A percentile compares a stretch with the other conserved stretches of the same genome.
phyloP scores from a whole-genome alignment of 37 sponge, comb jelly and placozoan species.

The Axinella damicornis region DNA sequence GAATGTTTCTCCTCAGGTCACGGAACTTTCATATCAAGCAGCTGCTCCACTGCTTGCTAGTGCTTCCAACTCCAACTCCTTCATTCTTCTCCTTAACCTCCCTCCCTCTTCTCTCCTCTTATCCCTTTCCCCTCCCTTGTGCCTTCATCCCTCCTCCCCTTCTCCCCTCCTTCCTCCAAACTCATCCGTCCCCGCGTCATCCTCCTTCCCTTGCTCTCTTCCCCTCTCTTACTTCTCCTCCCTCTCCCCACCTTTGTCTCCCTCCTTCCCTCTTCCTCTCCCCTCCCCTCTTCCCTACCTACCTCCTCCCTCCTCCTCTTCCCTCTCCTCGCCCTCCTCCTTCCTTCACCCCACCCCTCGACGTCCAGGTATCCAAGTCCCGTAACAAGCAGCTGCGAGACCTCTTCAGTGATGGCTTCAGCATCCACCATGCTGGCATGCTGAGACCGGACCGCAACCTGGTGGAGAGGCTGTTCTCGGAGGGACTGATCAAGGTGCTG shows the following conservation, averaged over 20 bases:
- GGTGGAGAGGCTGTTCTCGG: slow-evolving; percentile 92
- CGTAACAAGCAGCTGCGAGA: slow-evolving; percentile 88
- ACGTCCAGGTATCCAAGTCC: slow-evolving; percentile 72
- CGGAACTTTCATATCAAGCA: too few species aligned
- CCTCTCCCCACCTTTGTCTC: neutral
- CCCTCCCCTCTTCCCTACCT: neutral
- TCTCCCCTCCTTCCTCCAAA: too few species aligned
- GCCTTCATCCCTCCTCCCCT: too few species aligned
- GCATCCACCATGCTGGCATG: slow-evolving; percentile 99
- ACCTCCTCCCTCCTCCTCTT: neutral
- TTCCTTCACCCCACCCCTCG: neutral
- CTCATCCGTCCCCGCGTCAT: neutral
- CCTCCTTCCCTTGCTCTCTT: neutral
- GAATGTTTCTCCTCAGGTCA: too few species aligned
- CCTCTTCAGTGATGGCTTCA: slow-evolving; percentile 92
- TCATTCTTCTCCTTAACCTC: too few species aligned
- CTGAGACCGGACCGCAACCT: slow-evolving; percentile 89
- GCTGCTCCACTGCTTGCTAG: too few species aligned
- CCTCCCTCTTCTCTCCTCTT: too few species aligned
- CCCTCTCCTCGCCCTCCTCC: neutral
- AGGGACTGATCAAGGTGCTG: slow-evolving; percentile 89
- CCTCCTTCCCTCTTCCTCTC: neutral
- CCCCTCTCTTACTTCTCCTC: neutral
- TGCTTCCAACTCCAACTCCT: too few species aligned
- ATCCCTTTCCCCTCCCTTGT: too few species aligned